phyloP scores from a whole-genome alignment of 1,140 invertebrate species.

The Onthophagus taurus region DNA sequence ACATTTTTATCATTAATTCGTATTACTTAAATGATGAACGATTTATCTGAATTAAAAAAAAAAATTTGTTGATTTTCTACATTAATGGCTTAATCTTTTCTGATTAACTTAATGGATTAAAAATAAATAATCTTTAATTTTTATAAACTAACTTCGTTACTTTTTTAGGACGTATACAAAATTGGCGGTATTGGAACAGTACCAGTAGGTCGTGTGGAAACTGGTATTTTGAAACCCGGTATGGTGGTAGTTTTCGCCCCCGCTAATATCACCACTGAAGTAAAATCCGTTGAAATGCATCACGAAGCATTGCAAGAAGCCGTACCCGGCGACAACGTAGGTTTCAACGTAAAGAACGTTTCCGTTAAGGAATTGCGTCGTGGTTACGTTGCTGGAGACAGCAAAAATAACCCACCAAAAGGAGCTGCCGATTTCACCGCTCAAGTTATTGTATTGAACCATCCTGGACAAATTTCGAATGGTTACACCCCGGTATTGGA shows the following conservation, averaged over 20 bases:
- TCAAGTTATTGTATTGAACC: conserved; percentile 88
- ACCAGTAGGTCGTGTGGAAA: conserved; percentile 93
- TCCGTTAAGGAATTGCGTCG: conserved; percentile 88
- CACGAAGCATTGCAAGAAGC: conserved; percentile 83
- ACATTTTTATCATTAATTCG: conserved; percentile 7
- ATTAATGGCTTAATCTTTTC: conserved; percentile 29
- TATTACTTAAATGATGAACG: no score
- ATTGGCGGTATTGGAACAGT: conserved; percentile 98
- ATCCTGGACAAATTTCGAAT: conserved; percentile 84
- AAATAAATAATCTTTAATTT: conserved; percentile 1
- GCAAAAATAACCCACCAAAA: conserved; percentile 78
- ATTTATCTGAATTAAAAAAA: no score
- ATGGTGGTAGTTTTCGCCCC: conserved; percentile 88
- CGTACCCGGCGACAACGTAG: conserved; percentile 87
- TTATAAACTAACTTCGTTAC: conserved; percentile 15
- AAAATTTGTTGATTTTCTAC: no score
- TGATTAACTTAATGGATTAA: conserved; percentile 13
- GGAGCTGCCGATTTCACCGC: conserved; percentile 74
- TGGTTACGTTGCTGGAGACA: conserved; percentile 84
- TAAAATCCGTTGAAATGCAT: conserved; percentile 95
- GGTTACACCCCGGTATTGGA: conserved; percentile 88
- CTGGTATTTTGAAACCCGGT: conserved; percentile 89
- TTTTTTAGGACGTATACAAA: conserved; percentile 89
- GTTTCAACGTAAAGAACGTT: conserved; percentile 94
- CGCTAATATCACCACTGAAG: conserved; percentile 83